A percentile compares a stretch with the other conserved stretches of the same genome.
These are phyloP conservation scores for Hydrozoanthus tunicans DNA, from an alignment of 64 coral and sea anemone species.

Conservation along the genomic window DNA sequence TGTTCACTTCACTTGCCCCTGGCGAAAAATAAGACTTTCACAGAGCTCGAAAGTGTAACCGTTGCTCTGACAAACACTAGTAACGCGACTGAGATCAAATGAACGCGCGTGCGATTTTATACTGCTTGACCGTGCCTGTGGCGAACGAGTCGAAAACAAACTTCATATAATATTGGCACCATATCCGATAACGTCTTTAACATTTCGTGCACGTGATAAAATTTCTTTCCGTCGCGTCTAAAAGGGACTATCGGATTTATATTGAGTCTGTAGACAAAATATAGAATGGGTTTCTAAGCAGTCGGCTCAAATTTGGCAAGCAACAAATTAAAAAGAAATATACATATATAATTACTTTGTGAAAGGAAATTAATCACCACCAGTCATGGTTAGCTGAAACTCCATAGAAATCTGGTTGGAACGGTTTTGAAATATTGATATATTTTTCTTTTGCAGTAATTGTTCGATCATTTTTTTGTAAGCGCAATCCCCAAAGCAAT, in stretches of 20 bases:
- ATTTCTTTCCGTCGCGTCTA: background rate
- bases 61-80: background rate
- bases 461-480: too few relatives aligned
- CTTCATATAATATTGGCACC: background rate
- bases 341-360: background rate
- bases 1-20: background rate
- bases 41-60: background rate
- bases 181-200: slow-evolving; percentile 40
- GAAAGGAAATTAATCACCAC: background rate
- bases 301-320: background rate
- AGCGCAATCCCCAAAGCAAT: too few relatives aligned
- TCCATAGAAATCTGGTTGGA: too few relatives aligned
- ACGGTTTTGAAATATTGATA: too few relatives aligned
- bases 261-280: background rate
- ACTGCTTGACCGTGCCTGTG: slow-evolving; percentile 7
- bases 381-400: background rate
- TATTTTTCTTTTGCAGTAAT: too few relatives aligned
- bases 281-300: background rate
- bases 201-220: background rate
- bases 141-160: background rate
- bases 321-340: background rate
- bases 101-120: slow-evolving; percentile 2
- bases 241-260: background rate
- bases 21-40: background rate
- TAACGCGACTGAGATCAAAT: background rate